These are phyloP conservation scores for Heliconius hermathena DNA, from an alignment of 1,140 invertebrate genomes.

Conservation along the genomic window DNA sequence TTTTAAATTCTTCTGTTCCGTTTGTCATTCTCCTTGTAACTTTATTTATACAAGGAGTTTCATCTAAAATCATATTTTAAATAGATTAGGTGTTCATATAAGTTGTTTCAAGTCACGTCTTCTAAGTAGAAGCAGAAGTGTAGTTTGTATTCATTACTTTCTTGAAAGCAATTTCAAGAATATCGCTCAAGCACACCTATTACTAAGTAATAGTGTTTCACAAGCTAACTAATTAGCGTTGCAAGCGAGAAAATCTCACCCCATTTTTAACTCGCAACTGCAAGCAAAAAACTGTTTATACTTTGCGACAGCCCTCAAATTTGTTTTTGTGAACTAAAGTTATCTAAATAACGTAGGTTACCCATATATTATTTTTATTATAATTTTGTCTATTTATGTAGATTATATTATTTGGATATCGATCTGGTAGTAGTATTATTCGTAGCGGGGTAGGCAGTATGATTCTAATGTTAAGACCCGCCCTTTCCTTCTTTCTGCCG, in stretches of 20 bases:
- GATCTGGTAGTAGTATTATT: too few species aligned
- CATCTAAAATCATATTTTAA: background rate
- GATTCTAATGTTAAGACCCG: too few species aligned
- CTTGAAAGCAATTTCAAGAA: conserved; percentile 5
- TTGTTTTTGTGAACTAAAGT: background rate
- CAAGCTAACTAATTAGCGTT: conserved; percentile 18
- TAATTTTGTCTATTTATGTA: too few species aligned
- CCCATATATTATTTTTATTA: too few species aligned
- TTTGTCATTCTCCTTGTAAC: background rate
- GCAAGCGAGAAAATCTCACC: conserved; percentile 10
- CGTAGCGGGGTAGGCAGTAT: too few species aligned
- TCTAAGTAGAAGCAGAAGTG: background rate
- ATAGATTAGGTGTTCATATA: background rate
- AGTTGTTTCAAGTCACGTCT: background rate
- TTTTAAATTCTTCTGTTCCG: background rate
- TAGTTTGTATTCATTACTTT: conserved; percentile 7
- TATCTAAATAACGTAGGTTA: background rate
- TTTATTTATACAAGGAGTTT: background rate
- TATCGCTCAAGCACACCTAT: conserved; percentile 20
- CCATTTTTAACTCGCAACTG: conserved; percentile 13
- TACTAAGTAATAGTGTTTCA: conserved; percentile 17
- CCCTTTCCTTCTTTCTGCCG: too few species aligned
- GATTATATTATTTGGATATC: too few species aligned
- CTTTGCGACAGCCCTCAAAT: background rate
- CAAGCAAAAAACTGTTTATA: background rate